Evolutionary conservation across 1,140 invertebrate genomes (phyloP), one percentile per base, ranked within the genome.

Genomic region (Apocrypta bakeri): DNA sequence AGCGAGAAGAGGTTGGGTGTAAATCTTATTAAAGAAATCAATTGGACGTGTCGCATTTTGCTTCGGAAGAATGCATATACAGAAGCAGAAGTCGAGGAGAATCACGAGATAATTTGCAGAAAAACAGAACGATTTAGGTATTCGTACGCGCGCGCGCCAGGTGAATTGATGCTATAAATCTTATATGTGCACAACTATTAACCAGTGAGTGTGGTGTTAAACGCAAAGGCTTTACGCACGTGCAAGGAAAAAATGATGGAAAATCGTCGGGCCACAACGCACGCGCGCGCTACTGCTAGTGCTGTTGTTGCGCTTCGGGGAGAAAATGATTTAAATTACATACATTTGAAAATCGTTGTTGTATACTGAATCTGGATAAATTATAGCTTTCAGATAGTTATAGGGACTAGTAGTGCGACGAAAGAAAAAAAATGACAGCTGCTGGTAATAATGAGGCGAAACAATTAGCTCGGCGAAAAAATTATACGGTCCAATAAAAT

Each of bases 301-400:
- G n/a, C n/a, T n/a, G n/a, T n/a, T n/a, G n/a, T n/a, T n/a, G 1
- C 9, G 25, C 48, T 48, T 48, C 14, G n/a, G 33, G 3, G 17
- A 56, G 24, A 64, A 61, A 81, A 75, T 81, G 42, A 75, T 81
- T 75, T 12, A 75, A 81, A 81, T 81, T 66, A 66, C 48, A 79
- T 66, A n/a, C 14, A 73, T 25, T 42, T 64, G 12, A 25, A 25
- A 66, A 80, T 9, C 21, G 69, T 40, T 29, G 25, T 40, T 33
- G 77, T 21, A n/a, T n/a, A 21, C 21, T 33, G 24, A 21, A 74
- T 48, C 33, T 14, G 31, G 63, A 80, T 75, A 68, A 76, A 82
- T 82, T 76, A 61, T 69, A 82, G 80, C 72, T 76, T 76, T 25
- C 21, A 29, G 63, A 56, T 74, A 66, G 76, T 42, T 17, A 69